These are phyloP conservation scores for Zonitis immaculata DNA, from an alignment of 2,888 invertebrate genomes.

Conservation along the genomic window DNA sequence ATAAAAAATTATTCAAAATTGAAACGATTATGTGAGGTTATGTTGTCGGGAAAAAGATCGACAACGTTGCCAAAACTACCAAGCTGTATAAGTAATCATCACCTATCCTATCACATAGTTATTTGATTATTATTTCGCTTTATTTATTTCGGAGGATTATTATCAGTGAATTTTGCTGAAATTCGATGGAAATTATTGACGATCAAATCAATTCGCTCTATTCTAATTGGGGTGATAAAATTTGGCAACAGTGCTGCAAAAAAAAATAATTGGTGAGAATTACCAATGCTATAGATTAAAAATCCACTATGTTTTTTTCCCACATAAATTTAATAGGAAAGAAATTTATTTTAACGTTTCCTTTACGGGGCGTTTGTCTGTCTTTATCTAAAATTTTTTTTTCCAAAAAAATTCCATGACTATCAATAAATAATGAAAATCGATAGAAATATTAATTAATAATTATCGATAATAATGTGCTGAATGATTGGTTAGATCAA, in stretches of 20 bases:
- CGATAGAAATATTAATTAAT: background rate
- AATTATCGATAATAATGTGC: background rate
- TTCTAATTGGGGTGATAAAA: no score
- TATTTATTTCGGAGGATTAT: no score
- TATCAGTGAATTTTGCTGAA: no score
- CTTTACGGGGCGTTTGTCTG: conserved; percentile 27
- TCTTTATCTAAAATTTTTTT: conserved; percentile 36
- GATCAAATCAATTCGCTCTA: no score
- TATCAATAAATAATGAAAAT: conserved; percentile 1
- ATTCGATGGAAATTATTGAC: no score
- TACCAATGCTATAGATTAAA: conserved; percentile 12
- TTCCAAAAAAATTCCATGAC: conserved; percentile 35
- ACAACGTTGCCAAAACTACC: no score
- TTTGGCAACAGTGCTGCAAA: no score
- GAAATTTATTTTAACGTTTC: conserved; percentile 21
- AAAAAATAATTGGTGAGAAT: background rate
- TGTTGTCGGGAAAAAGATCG: background rate
- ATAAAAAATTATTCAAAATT: background rate
- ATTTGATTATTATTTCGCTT: no score
- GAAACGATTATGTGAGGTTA: background rate
- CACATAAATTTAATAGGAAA: background rate
- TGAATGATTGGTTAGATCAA: no score
- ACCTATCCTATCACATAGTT: no score
- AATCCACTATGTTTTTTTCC: conserved; percentile 16
- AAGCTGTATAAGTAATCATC: no score